These are phyloP conservation scores for Leptestheria dahalacensis DNA, from an alignment of 1,140 invertebrate species.

Conservation along the genomic window DNA sequence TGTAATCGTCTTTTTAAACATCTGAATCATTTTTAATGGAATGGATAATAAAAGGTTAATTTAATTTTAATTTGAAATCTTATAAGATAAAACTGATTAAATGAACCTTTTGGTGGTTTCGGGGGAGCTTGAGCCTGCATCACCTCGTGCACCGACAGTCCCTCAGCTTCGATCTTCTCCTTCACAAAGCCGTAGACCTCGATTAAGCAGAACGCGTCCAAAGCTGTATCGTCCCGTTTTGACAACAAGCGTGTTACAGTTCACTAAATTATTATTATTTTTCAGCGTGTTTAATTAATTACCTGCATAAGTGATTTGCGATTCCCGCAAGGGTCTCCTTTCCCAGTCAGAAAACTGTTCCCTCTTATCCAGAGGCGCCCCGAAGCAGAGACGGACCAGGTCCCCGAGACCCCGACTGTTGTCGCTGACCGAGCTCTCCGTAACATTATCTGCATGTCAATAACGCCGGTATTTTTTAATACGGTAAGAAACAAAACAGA, in stretches of 20 bases:
- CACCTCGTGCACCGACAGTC: neutral
- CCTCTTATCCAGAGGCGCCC: constrained; percentile 52
- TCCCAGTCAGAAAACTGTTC: constrained; percentile 84
- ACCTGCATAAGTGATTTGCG: constrained; percentile 65
- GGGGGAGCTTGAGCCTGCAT: neutral
- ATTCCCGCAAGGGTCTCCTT: constrained; percentile 50
- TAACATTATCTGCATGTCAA: neutral
- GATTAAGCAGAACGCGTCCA: neutral
- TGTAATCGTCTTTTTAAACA: too few species aligned
- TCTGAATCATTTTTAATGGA: too few species aligned
- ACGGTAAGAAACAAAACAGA: constrained; percentile 14
- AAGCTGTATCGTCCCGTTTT: neutral
- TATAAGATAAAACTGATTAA: too few species aligned
- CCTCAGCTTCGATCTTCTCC: neutral
- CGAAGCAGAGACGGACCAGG: constrained; percentile 53
- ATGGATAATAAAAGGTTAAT: too few species aligned
- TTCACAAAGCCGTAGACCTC: neutral
- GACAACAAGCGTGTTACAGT: too few species aligned
- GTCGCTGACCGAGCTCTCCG: neutral
- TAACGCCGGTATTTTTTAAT: constrained; percentile 11
- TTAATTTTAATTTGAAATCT: too few species aligned
- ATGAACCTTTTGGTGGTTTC: neutral
- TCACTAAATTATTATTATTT: neutral
- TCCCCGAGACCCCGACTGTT: constrained; percentile 39
- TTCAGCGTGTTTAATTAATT: constrained; percentile 13